These are phyloP conservation scores for Acrossocheilus fasciatus DNA, from an alignment of 2,797 vertebrate species.

Conservation along the genomic window DNA sequence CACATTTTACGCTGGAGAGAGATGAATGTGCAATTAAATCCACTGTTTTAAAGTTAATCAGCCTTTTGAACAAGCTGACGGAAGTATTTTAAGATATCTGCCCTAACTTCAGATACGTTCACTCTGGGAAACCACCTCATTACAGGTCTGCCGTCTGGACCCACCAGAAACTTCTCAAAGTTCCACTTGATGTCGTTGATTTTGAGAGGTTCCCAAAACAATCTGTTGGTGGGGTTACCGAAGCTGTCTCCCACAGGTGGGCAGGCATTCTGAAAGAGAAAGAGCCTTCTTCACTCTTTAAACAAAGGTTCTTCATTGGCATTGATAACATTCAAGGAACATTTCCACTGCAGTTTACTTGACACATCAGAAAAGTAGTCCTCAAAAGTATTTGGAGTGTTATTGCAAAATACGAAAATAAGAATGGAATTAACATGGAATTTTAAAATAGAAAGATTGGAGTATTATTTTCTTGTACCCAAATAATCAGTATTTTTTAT, in stretches of 20 bases:
- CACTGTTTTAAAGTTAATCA: not conserved
- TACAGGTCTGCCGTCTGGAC: slow-evolving; percentile 83
- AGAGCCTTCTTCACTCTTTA: not conserved
- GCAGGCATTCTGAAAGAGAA: slow-evolving; percentile 82
- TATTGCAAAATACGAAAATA: too few species aligned
- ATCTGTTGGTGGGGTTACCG: slow-evolving; percentile 73
- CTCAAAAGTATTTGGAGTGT: too few species aligned
- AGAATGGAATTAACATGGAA: not conserved
- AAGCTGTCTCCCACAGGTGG: slow-evolving; percentile 85
- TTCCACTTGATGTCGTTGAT: slow-evolving; percentile 95
- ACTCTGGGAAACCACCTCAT: slow-evolving; percentile 89
- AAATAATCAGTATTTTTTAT: too few species aligned
- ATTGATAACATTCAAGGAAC: not conserved
- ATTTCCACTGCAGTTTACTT: not conserved
- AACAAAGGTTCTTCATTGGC: not conserved
- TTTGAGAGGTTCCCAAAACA: slow-evolving; percentile 92
- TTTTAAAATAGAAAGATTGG: not conserved
- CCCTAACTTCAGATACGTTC: slow-evolving; percentile 76
- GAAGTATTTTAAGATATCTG: slow-evolving; percentile 78
- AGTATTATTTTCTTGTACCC: not conserved
- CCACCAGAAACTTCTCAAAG: slow-evolving; percentile 97
- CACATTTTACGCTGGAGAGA: not conserved
- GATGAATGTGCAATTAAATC: not conserved
- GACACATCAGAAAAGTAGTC: not conserved
- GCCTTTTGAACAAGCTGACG: slow-evolving; percentile 24